Percentiles rank a stretch among this genome's conserved stretches.
Conservation (phyloP, 2,113 vertebrate genomes). For the Entelurus aequoreus region DNA sequence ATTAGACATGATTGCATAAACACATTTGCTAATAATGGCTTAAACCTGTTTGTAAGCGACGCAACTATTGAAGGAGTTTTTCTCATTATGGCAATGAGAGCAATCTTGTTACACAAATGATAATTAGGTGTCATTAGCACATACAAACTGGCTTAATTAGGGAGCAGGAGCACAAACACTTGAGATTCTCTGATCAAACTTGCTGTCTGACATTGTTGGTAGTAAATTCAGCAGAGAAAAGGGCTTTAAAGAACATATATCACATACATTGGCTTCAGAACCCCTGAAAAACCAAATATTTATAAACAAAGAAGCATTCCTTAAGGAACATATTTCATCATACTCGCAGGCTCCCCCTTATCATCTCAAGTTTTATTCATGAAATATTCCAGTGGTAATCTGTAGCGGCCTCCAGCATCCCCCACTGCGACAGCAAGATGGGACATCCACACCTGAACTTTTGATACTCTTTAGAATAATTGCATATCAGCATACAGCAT, state of each 20-base stretch:
- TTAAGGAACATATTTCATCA: slow-evolving; percentile 67
- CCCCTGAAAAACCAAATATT: slow-evolving; percentile 60
- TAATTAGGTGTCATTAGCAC: slow-evolving; percentile 75
- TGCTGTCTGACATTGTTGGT: slow-evolving; percentile 43
- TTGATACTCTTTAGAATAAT: slow-evolving; percentile 82
- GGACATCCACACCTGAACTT: slow-evolving; percentile 69
- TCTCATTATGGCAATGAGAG: slow-evolving; percentile 70
- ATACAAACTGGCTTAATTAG: slow-evolving; percentile 73
- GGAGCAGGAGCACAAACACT: slow-evolving; percentile 61
- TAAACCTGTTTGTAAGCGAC: slow-evolving; percentile 56
- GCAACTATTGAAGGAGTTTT: slow-evolving; percentile 71
- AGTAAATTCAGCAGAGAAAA: slow-evolving; percentile 38
- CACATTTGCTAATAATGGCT: slow-evolving; percentile 66
- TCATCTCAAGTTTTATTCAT: slow-evolving; percentile 68
- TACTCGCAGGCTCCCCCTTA: slow-evolving; percentile 59
- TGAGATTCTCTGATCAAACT: slow-evolving; percentile 68
- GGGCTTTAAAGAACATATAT: slow-evolving; percentile 33
- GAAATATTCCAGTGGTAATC: slow-evolving; percentile 67
- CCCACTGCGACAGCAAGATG: slow-evolving; percentile 49
- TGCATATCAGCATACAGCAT: slow-evolving; percentile 78
- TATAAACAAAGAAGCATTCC: slow-evolving; percentile 65
- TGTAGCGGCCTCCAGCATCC: slow-evolving; percentile 53
- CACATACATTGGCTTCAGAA: slow-evolving; percentile 40
- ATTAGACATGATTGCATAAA: slow-evolving; percentile 76
- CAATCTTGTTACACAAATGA: slow-evolving; percentile 75